Evolutionary conservation across 2,888 invertebrate species (phyloP).

Genomic region (Drosophila lutescens): DNA sequence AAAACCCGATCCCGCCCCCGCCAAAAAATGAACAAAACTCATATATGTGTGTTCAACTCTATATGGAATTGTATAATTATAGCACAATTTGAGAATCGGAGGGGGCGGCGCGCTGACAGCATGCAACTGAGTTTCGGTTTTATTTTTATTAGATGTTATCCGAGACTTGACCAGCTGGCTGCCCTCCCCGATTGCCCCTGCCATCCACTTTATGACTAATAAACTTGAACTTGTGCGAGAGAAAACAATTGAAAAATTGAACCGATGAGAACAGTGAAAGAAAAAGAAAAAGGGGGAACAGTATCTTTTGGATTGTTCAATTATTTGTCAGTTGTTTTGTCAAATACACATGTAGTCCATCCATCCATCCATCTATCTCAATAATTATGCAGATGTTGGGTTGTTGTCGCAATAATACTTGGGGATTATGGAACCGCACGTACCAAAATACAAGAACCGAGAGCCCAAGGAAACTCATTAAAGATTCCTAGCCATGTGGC

Average conservation of each 20-base stretch:
- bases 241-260: conserved; percentile 44
- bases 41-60: conserved; percentile 32
- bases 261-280: conserved; percentile 10
- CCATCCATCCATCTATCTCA: conserved; percentile 10
- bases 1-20: conserved; percentile 48
- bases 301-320: conserved; percentile 6
- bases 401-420: conserved; percentile 51
- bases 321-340: conserved; percentile 29
- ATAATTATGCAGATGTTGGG: conserved; percentile 38
- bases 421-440: conserved; percentile 71
- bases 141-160: conserved; percentile 70
- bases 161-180: conserved; percentile 56
- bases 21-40: conserved; percentile 13
- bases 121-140: conserved; percentile 41
- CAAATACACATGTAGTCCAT: conserved; percentile 39
- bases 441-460: conserved; percentile 25
- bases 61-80: conserved; percentile 61
- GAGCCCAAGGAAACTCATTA: conserved; percentile 42
- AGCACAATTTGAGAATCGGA: conserved; percentile 39
- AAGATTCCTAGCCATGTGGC: conserved; percentile 27
- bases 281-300: background rate
- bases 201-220: conserved; percentile 65
- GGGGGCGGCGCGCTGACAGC: conserved; percentile 20
- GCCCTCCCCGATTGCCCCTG: conserved; percentile 4
- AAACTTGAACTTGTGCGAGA: conserved; percentile 72